Percentiles rank a stretch among this genome's conserved stretches.
Conservation (phyloP, 1,140 invertebrate species). For the Ceratosolen solmsi region DNA sequence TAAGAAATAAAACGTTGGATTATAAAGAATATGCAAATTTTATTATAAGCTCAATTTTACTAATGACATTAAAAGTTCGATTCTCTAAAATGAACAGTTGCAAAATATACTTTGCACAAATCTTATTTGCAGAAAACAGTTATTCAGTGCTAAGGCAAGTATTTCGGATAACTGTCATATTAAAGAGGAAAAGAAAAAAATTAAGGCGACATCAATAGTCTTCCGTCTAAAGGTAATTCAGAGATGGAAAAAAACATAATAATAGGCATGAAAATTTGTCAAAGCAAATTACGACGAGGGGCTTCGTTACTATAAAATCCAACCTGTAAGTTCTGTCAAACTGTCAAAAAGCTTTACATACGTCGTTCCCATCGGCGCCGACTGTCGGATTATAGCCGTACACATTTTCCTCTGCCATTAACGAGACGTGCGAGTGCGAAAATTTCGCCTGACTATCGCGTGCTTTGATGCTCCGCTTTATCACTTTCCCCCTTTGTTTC, state of each 20-base stretch:
- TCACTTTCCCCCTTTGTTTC: slow-evolving; percentile 19
- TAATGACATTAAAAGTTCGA: too few species aligned
- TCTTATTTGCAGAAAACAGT: background rate
- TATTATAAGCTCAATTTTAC: too few species aligned
- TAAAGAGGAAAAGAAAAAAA: background rate
- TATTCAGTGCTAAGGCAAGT: background rate
- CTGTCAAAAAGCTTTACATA: slow-evolving; percentile 68
- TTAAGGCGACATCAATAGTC: slow-evolving; percentile 1
- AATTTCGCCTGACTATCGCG: slow-evolving; percentile 32
- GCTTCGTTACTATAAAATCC: slow-evolving; percentile 53
- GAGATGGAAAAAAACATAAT: background rate
- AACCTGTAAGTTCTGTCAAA: slow-evolving; percentile 68
- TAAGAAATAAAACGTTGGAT: too few species aligned
- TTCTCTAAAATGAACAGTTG: too few species aligned
- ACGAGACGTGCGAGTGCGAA: slow-evolving; percentile 60
- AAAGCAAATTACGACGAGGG: background rate
- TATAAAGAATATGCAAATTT: too few species aligned
- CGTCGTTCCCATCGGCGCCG: slow-evolving; percentile 68
- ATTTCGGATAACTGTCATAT: background rate
- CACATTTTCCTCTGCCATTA: slow-evolving; percentile 74
- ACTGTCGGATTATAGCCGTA: slow-evolving; percentile 71
- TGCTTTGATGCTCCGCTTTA: slow-evolving; percentile 40
- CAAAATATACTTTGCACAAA: background rate
- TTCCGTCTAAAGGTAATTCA: background rate
- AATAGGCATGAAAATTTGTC: background rate